Base-by-base conservation (phyloP, 2,888 invertebrate genomes). In the Catonia carolina region DNA sequence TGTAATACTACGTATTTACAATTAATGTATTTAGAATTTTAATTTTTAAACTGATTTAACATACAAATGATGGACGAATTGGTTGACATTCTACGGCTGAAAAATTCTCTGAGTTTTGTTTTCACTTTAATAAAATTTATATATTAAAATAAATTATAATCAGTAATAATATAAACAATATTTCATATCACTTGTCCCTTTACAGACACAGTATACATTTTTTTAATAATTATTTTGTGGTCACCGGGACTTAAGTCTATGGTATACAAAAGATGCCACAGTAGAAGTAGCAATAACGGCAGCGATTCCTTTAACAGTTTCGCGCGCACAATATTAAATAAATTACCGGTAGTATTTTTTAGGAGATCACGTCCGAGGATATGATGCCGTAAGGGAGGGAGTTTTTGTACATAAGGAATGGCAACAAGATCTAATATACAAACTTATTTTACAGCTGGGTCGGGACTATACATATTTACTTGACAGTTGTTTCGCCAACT, bases 401-500 rank as follows among this genome's bases (percentile, higher is more conserved):
- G 54, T 53, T 18, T 60, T 61, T 62, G 58, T 62, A 62, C 60
- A 61, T 47, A 58, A 63, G 64, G 64, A 64, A 64, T 64, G 64
- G 62, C 62, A 63, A 56, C 53, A 53, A 53, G 58, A 59, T 49
- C 55, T 53, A 64, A 60, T 62, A 55, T 61, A 63, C 62, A 64
- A 45, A 22, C 22, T 14, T 22, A 45, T 20, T 27, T 27, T 27
- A 27, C 45, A 45, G 45, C 27, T 22, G 48, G 33, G 42, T 50
- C 45, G 39, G 59, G 60, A 61, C 64, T 86, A 91, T 81, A 89
- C 89, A 79, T 93, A 94, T 79, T 95, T 95, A 78, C 93, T 94
- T 73, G 95, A 95, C 74, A 97, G 80, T 78, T 97, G 96, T 77
- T 96, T 96, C 70, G 97, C 97, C 77, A 97, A 84, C 78, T 97